Conservation (phyloP, 2,888 invertebrate genomes). For the Heliothis peltigera region DNA sequence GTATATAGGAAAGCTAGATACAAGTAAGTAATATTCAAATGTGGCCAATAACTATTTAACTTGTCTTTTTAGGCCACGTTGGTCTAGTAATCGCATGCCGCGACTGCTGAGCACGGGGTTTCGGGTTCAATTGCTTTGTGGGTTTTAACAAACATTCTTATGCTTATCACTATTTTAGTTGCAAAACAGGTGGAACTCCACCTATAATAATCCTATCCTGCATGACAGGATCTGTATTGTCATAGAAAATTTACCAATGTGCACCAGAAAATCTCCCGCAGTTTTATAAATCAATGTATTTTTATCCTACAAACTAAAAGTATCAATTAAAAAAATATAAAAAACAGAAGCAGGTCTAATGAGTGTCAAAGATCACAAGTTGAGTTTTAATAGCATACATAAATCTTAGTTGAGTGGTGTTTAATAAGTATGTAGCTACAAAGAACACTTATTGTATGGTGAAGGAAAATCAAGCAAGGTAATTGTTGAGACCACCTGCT, state of each 20-base stretch:
- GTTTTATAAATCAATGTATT: not conserved
- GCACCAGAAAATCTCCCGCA: not conserved
- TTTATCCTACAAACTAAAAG: not conserved
- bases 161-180: too few relatives aligned
- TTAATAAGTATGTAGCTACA: not conserved
- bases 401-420: not conserved
- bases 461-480: too few relatives aligned
- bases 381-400: slow-evolving; percentile 1
- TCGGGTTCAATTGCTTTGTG: too few relatives aligned
- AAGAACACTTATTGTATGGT: not conserved
- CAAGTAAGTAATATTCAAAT: slow-evolving; percentile 66
- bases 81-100: too few relatives aligned
- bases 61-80: not conserved
- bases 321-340: not conserved
- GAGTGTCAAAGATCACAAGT: slow-evolving; percentile 16
- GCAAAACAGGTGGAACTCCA: too few relatives aligned
- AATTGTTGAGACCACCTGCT: too few relatives aligned
- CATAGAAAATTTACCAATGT: too few relatives aligned
- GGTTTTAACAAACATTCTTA: too few relatives aligned
- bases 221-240: too few relatives aligned
- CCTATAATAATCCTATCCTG: too few relatives aligned
- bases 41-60: not conserved
- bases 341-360: not conserved
- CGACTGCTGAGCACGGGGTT: too few relatives aligned
- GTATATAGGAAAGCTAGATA: slow-evolving; percentile 66